These are phyloP conservation scores for Tetragnatha montana DNA, from an alignment of 2,888 invertebrate species.

Conservation along the genomic window DNA sequence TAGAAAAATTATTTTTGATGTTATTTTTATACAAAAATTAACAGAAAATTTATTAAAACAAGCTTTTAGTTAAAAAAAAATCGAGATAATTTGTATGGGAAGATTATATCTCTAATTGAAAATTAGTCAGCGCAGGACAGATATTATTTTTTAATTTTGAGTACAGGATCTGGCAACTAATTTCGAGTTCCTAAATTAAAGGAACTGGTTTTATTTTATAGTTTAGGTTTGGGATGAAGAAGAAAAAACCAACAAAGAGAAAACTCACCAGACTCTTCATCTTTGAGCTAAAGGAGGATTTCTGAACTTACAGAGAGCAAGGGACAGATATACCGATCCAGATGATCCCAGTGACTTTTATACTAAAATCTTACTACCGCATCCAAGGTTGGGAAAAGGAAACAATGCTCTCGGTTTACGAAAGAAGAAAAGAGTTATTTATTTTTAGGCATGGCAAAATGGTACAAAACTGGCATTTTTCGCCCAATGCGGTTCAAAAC, in stretches of 20 bases:
- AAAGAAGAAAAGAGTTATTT: slow-evolving; percentile 32
- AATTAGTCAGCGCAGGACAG: no score
- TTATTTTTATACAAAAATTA: no score
- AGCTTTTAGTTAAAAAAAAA: no score
- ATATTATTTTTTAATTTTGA: no score
- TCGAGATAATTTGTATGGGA: no score
- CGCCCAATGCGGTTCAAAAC: slow-evolving; percentile 31
- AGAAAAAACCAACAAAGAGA: not conserved
- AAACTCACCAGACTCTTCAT: slow-evolving; percentile 48
- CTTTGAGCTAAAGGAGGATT: not conserved
- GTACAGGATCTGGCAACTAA: no score
- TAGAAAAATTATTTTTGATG: no score
- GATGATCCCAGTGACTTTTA: not conserved
- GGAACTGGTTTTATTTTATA: no score
- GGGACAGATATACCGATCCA: not conserved
- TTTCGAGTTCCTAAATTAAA: no score
- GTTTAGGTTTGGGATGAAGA: not conserved
- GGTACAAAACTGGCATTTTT: slow-evolving; percentile 41
- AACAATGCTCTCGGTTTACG: slow-evolving; percentile 12
- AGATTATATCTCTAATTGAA: no score
- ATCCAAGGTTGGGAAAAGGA: slow-evolving; percentile 25
- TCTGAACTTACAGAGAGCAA: not conserved
- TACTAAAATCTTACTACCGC: slow-evolving; percentile 2
- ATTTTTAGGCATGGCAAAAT: slow-evolving; percentile 19
- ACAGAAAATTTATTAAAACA: no score